These are phyloP conservation scores for Grapholita molesta DNA, from an alignment of 1,140 invertebrate genomes.

Conservation along the genomic window DNA sequence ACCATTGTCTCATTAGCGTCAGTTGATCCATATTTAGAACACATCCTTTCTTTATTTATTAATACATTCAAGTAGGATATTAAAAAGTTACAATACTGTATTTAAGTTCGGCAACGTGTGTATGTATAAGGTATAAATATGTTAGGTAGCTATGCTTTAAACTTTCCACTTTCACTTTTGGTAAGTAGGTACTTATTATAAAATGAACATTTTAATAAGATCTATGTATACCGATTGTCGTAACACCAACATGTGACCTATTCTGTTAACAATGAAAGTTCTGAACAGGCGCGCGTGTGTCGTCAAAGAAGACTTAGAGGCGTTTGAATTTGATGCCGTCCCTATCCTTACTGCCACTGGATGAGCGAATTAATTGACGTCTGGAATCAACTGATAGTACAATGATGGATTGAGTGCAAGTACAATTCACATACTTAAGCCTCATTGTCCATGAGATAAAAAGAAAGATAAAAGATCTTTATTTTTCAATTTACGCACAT, in stretches of 20 bases:
- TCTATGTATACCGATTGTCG: neutral
- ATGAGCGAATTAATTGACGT: constrained; percentile 16
- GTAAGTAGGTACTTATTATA: neutral
- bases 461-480: no score
- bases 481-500: no score
- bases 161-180: neutral
- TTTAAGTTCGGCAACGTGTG: no score
- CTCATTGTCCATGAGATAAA: no score
- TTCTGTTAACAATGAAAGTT: neutral
- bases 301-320: constrained; percentile 25
- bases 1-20: constrained; percentile 39
- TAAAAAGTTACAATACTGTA: no score
- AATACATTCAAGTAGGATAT: no score
- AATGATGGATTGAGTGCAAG: neutral
- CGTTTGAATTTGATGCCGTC: constrained; percentile 30
- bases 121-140: no score
- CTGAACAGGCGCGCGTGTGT: constrained; percentile 32
- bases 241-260: neutral
- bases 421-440: no score
- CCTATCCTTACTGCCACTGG: constrained; percentile 20
- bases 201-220: neutral
- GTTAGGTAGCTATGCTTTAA: no score
- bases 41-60: constrained; percentile 34
- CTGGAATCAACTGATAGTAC: neutral
- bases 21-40: constrained; percentile 53